Evolutionary conservation across 2,113 vertebrate species (phyloP).

Genomic region (Elachura formosa): DNA sequence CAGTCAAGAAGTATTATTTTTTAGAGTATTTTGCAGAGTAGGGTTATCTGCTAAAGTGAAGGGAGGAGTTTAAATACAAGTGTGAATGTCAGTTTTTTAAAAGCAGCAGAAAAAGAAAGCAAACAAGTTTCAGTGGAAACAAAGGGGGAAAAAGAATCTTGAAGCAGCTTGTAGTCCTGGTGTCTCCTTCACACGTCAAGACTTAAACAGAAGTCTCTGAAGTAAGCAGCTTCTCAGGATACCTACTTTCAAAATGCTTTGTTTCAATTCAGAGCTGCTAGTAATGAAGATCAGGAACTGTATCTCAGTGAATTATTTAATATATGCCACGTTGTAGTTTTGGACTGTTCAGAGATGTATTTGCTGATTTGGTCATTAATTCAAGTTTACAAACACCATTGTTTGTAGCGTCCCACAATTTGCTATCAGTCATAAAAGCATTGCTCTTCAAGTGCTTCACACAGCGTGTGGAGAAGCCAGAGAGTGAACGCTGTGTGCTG

Average conservation of each 20-base stretch:
- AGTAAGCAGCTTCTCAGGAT: background rate
- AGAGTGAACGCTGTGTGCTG: background rate
- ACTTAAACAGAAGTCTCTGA: background rate
- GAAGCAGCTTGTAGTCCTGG: background rate
- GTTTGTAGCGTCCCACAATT: background rate
- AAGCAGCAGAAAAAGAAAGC: background rate
- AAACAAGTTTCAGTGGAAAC: background rate
- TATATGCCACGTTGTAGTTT: background rate
- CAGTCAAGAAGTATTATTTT: background rate
- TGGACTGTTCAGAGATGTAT: background rate
- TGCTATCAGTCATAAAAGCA: rapidly evolving
- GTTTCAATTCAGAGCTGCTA: background rate
- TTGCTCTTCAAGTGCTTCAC: background rate
- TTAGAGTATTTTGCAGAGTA: background rate
- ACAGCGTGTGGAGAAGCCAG: rapidly evolving
- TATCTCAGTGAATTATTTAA: background rate
- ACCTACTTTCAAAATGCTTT: background rate
- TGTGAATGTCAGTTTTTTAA: background rate
- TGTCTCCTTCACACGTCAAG: background rate
- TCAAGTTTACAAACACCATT: background rate
- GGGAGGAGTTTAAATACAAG: background rate
- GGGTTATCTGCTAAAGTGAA: background rate
- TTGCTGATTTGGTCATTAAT: background rate
- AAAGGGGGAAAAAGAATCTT: background rate
- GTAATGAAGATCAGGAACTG: background rate